A percentile compares a stretch with the other conserved stretches of the same genome.
These are phyloP conservation scores for Anseranas semipalmata DNA, from an alignment of 2,113 vertebrate species.

Conservation along the genomic window DNA sequence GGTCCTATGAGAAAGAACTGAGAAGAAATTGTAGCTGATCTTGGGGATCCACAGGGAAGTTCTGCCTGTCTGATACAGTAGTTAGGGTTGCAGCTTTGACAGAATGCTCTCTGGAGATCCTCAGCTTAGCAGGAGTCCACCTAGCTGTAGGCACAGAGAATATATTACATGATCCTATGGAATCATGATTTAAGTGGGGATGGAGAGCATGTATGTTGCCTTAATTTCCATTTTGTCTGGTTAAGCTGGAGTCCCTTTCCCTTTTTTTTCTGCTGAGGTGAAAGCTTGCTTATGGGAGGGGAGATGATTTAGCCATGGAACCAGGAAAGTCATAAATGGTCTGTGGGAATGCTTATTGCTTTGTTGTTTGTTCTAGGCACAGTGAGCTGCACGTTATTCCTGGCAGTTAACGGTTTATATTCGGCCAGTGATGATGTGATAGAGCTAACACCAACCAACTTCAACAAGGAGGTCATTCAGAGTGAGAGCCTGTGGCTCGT, in stretches of 20 bases:
- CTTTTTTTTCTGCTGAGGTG: not conserved
- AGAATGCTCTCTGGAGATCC: not conserved
- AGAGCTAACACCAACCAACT: slow-evolving; percentile 90
- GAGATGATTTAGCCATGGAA: not conserved
- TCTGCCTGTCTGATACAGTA: not conserved
- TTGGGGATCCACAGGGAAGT: not conserved
- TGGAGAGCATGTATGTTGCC: not conserved
- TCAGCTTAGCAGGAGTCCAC: not conserved
- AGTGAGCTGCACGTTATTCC: slow-evolving; percentile 83
- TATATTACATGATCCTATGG: accelerated
- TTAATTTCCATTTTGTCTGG: not conserved
- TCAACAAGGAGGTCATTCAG: slow-evolving; percentile 93
- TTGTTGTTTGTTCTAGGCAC: slow-evolving; percentile 77
- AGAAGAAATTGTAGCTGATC: not conserved
- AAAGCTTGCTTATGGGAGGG: not conserved
- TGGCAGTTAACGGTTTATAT: slow-evolving; percentile 85
- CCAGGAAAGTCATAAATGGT: not conserved
- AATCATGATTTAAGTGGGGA: not conserved
- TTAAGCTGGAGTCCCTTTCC: not conserved
- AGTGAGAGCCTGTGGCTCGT: slow-evolving; percentile 93
- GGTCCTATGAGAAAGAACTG: not conserved
- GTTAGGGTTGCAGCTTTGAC: not conserved
- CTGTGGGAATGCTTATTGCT: not conserved
- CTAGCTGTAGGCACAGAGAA: not conserved
- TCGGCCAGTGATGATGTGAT: slow-evolving; percentile 90